Base-by-base conservation (phyloP, 2,113 vertebrate species). In the Anas platyrhynchos region DNA sequence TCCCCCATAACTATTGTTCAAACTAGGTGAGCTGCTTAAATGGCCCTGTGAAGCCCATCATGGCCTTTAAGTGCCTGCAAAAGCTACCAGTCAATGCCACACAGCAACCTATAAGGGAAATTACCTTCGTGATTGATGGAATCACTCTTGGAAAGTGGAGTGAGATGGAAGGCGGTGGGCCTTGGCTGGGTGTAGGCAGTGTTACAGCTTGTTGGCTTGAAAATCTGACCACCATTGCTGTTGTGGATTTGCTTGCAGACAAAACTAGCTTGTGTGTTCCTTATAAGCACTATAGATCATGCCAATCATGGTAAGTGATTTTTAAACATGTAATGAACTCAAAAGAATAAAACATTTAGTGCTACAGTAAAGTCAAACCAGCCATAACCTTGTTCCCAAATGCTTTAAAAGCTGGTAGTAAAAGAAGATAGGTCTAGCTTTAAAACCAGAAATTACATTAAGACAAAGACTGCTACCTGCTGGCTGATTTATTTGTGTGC, bases 401-500 rank as follows among this genome's bases (percentile, higher is more conserved):
- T 5, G 14, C 54, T 89, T 85, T 88, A 66, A 87, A 79, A 94
- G 50, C 74, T 55, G 48, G 4, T 48, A 44, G 38, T 79, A 43
- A 63, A 54, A 17, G 52, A 41, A 62, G 12, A 58, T 32, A 50
- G 9, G 32, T 65, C 21, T 88, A 36, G 54, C 54, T 74, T 84
- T 55, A 36, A 69, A 52, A 22, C 6, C 25, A 63, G 67, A 63
- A 77, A 29, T 56, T 63, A 9, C 27, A n/a, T 16, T 13, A 79
- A 41, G 85, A 69, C 65, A 50, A 46, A 96, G 86, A 75, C 66
- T 94, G 86, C 91, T 92, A 59, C 89, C 91, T 97, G 94, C 86
- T 92, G 94, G 69, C 83, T 1, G 11, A 10, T 72, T 65, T 78
- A 32, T 56, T 69, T 68, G 63, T 13, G 4, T 50, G 21, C 52